Evolutionary conservation across 92 coral and sea anemone genomes (phyloP), one percentile per base, ranked within the genome.

Genomic region (Montipora capitata): DNA sequence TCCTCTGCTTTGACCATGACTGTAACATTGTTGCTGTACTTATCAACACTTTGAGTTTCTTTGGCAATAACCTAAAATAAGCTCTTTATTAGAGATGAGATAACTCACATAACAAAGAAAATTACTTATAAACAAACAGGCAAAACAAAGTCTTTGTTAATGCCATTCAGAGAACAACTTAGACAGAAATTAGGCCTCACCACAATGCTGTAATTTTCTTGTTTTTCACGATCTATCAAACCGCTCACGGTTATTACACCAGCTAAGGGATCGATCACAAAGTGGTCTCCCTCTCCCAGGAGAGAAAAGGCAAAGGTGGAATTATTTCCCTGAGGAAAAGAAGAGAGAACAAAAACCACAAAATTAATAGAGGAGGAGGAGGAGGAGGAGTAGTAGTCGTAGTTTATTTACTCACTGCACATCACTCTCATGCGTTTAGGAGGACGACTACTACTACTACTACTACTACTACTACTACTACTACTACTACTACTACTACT

Each of bases 221-320:
- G 76, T 49, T 48, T 14, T 83, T 94, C 96, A 40, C 90, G 91
- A 67, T 94, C 93, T 56, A 94, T 84, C 40, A 87, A 65, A 0
- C 89, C 95, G 57, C 62, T 92, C 39, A 94, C 84, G n/a, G 81
- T 79, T 45, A 92, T 79, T 2, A 85, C 89, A 57, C 90, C 95
- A 51, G 88, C 78, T 27, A 69, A 8, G 8, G 38, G 69, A 64
- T 87, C 61, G 17, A 94, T 65, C n/a, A 88, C 83, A 79, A 94
- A 92, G 10, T 35, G 84, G 10, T 41, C 68, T 72, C 75, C 77
- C 14, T 72, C 92, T 6, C 90, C 88, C 43, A 42, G 67, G 38
- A 89, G 79, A 77, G 58, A 38, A 80, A 77, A 94, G 12, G 54
- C 18, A 69, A 92, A 77, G 58, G 52, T 40, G 0, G 88, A 90